Base-by-base conservation (phyloP, 1,140 invertebrate species). In the Macrostomum lignano region DNA sequence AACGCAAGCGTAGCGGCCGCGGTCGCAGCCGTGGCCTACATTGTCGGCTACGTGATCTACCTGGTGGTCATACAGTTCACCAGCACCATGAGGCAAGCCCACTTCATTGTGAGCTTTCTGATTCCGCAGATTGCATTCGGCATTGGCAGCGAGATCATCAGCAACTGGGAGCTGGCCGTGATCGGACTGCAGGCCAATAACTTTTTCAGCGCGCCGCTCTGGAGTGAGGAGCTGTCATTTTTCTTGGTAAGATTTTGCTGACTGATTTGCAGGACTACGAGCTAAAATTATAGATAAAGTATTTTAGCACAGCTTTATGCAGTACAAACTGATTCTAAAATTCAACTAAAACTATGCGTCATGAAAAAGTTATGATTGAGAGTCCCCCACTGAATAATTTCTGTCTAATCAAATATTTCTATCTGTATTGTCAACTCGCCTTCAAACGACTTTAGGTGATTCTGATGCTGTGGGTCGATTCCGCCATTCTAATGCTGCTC, bases 1-100 rank as follows among this genome's bases (percentile, higher is more conserved):
- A 70, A 51, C 30, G 70, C 68, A 3, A 73, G 72, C 45, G 64
- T 68, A 20, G 71, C 71, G 5, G 67, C 73, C 0, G 59, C 71
- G 37, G 63, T 69, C 42, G 60, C 47, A 11, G 64, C 65, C 21
- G 51, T 73, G 10, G 47, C 71, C 23, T 77, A 71, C 65, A 74
- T 76, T 42, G 44, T 73, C 4, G 54, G 65, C 1, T 73, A 71
- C 41, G 52, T 71, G 9, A 72, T 73, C 4, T 72, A 69, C 42
- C 59, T 62, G 13, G 57, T 67, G 37, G 45, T 33, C 10, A 33
- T 17, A 19, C 19, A 22, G 20, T n/a, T 14, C 13, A 7, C 17
- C 13, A 9, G 11, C 3, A 25, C 24, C 6, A 22, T 21, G 5
- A 30, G n/a, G 5, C 14, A 3, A n/a, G 19, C 11, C 7, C 11